These are phyloP conservation scores for Lutjanus campechanus DNA, from an alignment of 2,797 vertebrate genomes.

Conservation along the genomic window DNA sequence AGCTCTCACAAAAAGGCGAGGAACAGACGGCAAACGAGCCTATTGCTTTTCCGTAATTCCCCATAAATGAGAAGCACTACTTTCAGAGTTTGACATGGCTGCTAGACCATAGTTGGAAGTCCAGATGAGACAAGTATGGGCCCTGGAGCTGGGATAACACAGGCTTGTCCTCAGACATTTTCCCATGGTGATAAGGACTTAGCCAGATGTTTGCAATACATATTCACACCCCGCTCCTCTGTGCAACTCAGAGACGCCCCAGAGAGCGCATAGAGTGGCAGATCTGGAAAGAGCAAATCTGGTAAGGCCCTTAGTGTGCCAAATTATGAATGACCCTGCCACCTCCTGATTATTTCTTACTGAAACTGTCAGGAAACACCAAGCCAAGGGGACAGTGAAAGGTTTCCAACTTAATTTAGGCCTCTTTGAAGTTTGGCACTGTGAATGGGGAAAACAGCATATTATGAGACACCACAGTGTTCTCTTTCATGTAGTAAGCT, in stretches of 20 bases:
- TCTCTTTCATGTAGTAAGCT: slow-evolving; percentile 82
- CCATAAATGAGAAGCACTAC: slow-evolving; percentile 53
- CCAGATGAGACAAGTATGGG: slow-evolving; percentile 39
- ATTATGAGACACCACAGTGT: slow-evolving; percentile 75
- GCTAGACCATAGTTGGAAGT: slow-evolving; percentile 40
- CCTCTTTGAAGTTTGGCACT: slow-evolving; percentile 71
- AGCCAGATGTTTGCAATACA: slow-evolving; percentile 74
- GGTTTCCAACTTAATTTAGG: slow-evolving; percentile 62
- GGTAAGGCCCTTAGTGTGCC: slow-evolving; percentile 37
- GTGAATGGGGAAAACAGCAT: slow-evolving; percentile 66
- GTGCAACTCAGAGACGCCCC: slow-evolving; percentile 17
- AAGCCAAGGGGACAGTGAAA: slow-evolving; percentile 38
- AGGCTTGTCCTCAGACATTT: slow-evolving; percentile 65
- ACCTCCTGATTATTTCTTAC: slow-evolving; percentile 35
- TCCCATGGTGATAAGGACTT: slow-evolving; percentile 77
- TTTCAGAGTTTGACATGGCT: slow-evolving; percentile 39
- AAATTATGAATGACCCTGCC: slow-evolving; percentile 39
- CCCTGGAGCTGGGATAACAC: slow-evolving; percentile 56
- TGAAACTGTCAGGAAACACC: slow-evolving; percentile 48
- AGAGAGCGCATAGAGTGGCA: slow-evolving; percentile 14
- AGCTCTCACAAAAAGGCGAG: slow-evolving; percentile 20
- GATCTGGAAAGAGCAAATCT: slow-evolving; percentile 31
- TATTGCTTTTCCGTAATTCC: slow-evolving; percentile 48
- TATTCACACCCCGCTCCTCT: slow-evolving; percentile 31
- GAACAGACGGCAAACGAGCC: slow-evolving; percentile 22